Conservation (phyloP, 1,140 invertebrate species). For the Reticulitermes speratus region DNA sequence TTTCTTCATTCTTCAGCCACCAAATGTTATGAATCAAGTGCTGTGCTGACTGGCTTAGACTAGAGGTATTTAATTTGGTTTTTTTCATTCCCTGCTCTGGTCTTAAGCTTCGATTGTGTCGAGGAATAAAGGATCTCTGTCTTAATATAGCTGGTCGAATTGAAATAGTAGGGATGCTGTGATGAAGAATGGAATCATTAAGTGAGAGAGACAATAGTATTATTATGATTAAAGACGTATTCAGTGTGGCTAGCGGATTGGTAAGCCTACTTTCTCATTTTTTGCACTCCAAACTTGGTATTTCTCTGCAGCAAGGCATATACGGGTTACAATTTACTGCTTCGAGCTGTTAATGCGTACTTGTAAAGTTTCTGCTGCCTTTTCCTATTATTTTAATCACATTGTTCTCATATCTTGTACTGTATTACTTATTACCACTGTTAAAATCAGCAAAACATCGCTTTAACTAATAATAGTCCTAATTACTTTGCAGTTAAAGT, state of each 20-base stretch:
- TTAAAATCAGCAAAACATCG: too few species aligned
- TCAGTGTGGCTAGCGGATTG: neutral
- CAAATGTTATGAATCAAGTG: constrained; percentile 26
- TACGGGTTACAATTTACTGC: too few species aligned
- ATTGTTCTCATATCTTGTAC: too few species aligned
- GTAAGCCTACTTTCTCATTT: neutral
- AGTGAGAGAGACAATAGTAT: neutral
- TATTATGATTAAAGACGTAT: neutral
- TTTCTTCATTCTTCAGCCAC: neutral
- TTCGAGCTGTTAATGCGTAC: too few species aligned
- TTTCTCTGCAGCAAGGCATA: neutral
- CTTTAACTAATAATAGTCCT: too few species aligned
- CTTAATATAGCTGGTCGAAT: neutral
- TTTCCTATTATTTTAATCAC: too few species aligned
- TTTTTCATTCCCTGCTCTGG: neutral
- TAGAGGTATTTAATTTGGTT: constrained; percentile 12
- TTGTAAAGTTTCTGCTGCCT: too few species aligned
- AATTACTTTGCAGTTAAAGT: too few species aligned
- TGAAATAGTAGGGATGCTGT: neutral
- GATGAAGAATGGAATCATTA: neutral
- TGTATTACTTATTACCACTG: too few species aligned
- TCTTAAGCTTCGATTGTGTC: neutral
- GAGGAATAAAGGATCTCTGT: neutral
- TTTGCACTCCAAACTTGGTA: neutral
- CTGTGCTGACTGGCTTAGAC: neutral